Conservation (phyloP, 2,888 invertebrate genomes). For the Eupithecia vulgata region DNA sequence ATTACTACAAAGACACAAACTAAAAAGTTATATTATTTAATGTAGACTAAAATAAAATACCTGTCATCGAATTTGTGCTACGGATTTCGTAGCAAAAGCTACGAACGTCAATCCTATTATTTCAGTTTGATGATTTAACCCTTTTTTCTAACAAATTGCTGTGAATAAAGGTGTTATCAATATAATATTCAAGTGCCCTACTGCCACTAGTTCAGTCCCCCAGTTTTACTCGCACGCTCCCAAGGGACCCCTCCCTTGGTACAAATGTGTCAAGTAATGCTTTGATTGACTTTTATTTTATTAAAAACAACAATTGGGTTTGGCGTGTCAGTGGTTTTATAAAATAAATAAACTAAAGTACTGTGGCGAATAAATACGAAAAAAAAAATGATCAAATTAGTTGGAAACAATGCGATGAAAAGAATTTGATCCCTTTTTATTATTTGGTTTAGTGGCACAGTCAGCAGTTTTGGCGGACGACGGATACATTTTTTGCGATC, state of each 20-base stretch:
- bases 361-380: no score
- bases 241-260: no score
- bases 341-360: no score
- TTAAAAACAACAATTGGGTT: neutral
- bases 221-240: conserved; percentile 13
- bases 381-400: no score
- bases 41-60: no score
- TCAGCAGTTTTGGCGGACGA: no score
- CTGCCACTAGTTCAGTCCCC: conserved; percentile 4
- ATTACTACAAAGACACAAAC: no score
- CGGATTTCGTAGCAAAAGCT: neutral
- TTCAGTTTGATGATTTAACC: neutral
- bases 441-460: no score
- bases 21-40: no score
- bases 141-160: neutral
- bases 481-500: no score
- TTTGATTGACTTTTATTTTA: neutral
- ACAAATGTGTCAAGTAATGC: conserved; percentile 7
- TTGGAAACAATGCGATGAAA: no score
- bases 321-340: neutral
- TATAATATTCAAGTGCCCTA: conserved; percentile 16
- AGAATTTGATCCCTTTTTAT: no score
- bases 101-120: neutral
- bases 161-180: conserved; percentile 9
- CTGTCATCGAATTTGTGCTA: neutral